phyloP scores from a whole-genome alignment of 2,888 invertebrate species.

The Laothoe populi region DNA sequence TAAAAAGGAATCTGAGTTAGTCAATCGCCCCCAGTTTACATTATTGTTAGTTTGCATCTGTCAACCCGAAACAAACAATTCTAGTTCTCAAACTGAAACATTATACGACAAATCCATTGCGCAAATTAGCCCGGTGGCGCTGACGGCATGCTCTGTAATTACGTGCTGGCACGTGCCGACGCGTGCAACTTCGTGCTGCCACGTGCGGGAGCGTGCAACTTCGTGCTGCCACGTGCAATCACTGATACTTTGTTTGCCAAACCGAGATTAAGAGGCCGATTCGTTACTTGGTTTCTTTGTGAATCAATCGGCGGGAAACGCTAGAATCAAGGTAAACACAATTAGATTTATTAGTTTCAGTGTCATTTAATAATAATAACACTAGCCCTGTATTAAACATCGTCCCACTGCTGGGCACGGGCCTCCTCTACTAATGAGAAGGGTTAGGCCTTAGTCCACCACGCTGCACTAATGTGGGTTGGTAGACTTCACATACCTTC shows the following conservation, averaged over 20 bases:
- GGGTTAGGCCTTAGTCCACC: too few relatives aligned
- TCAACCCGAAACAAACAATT: not conserved
- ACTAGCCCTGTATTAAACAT: too few relatives aligned
- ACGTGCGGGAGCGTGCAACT: slow-evolving; percentile 5
- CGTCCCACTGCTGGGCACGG: too few relatives aligned
- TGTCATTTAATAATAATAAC: too few relatives aligned
- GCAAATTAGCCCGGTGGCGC: slow-evolving; percentile 19
- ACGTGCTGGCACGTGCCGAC: slow-evolving; percentile 18
- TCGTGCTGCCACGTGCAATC: not conserved
- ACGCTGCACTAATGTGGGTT: too few relatives aligned
- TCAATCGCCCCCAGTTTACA: too few relatives aligned
- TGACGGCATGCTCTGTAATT: slow-evolving; percentile 21
- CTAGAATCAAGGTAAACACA: too few relatives aligned
- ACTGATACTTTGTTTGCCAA: slow-evolving; percentile 27
- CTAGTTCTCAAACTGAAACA: not conserved
- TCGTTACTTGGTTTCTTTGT: slow-evolving; percentile 19
- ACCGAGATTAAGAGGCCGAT: slow-evolving; percentile 16
- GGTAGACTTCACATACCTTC: too few relatives aligned
- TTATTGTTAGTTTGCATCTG: too few relatives aligned
- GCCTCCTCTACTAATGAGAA: too few relatives aligned
- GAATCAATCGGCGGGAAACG: not conserved
- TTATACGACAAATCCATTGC: slow-evolving; percentile 3
- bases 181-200: slow-evolving; percentile 17
- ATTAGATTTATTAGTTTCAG: too few relatives aligned
- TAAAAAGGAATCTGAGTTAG: too few relatives aligned